Evolutionary conservation across 1,140 invertebrate genomes (phyloP).

Genomic region (Epicauta chinensis): DNA sequence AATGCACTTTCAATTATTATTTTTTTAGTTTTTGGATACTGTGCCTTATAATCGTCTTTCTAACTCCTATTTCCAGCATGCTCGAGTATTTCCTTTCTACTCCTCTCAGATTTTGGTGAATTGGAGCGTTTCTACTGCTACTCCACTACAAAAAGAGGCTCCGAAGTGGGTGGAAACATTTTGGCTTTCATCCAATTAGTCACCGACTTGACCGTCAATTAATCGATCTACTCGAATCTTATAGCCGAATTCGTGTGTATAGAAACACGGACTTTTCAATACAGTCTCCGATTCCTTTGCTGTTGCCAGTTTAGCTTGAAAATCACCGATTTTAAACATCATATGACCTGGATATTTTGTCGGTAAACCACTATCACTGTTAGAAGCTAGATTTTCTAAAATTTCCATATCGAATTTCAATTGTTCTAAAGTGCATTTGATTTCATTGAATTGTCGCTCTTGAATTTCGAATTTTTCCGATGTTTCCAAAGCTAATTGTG

Average conservation of each 20-base stretch:
- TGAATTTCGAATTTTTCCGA: conserved; percentile 32
- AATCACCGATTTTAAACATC: conserved; percentile 62
- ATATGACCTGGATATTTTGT: conserved; percentile 47
- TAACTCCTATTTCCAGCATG: too few relatives aligned
- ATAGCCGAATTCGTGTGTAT: conserved; percentile 63
- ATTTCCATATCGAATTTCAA: conserved; percentile 32
- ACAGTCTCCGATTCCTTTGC: conserved; percentile 56
- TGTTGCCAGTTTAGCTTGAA: conserved; percentile 55
- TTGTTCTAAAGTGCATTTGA: conserved; percentile 30
- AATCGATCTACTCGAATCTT: conserved; percentile 60
- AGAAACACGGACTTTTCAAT: conserved; percentile 58
- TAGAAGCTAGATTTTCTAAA: conserved; percentile 24
- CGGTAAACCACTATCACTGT: neutral
- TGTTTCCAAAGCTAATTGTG: conserved; percentile 34
- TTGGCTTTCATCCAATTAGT: too few relatives aligned
- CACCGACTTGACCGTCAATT: too few relatives aligned
- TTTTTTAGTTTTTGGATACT: too few relatives aligned
- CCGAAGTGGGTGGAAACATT: too few relatives aligned
- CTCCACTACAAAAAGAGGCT: too few relatives aligned
- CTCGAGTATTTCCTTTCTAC: too few relatives aligned
- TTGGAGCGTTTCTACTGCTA: too few relatives aligned
- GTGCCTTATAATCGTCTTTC: too few relatives aligned
- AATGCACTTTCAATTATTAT: too few relatives aligned
- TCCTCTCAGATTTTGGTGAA: too few relatives aligned
- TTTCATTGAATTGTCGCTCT: conserved; percentile 24